Evolutionary conservation across 2,888 invertebrate genomes (phyloP).

Genomic region (Mongoloraphidia duomilia): DNA sequence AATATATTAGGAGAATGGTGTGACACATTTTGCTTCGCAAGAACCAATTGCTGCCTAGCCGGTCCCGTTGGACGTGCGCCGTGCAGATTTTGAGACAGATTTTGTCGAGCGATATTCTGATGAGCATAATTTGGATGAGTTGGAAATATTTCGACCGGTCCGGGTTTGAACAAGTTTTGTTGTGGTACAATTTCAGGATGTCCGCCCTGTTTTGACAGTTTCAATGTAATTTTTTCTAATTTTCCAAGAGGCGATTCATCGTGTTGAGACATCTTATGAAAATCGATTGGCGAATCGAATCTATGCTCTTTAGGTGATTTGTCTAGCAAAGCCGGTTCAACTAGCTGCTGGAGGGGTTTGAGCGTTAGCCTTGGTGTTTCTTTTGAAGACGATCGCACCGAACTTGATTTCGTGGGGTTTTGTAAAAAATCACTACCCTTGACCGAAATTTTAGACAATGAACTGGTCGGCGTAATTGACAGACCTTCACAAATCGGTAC

Average conservation of each 20-base stretch:
- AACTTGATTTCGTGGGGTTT: no score
- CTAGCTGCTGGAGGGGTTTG: conserved; percentile 1
- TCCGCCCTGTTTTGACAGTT: conserved; percentile 33
- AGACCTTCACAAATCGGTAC: no score
- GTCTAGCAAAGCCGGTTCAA: not conserved
- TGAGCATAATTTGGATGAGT: conserved; percentile 2
- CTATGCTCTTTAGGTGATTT: not conserved
- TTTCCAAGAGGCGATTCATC: conserved; percentile 22
- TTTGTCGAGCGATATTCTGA: not conserved
- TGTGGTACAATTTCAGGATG: conserved; percentile 26
- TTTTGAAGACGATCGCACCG: not conserved
- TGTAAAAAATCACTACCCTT: no score
- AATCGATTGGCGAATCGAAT: no score
- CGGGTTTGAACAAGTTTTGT: conserved; percentile 1
- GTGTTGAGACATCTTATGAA: no score
- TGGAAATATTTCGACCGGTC: not conserved
- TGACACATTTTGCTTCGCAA: conserved; percentile 2
- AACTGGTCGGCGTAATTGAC: no score
- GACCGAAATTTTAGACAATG: no score
- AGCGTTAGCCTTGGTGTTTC: conserved; percentile 6
- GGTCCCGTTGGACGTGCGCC: no score
- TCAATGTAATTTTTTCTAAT: conserved; percentile 37
- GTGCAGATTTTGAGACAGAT: no score
- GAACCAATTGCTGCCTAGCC: not conserved
- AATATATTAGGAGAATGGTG: no score